Conservation (phyloP, 2,888 invertebrate species). For the Neria commutata region DNA sequence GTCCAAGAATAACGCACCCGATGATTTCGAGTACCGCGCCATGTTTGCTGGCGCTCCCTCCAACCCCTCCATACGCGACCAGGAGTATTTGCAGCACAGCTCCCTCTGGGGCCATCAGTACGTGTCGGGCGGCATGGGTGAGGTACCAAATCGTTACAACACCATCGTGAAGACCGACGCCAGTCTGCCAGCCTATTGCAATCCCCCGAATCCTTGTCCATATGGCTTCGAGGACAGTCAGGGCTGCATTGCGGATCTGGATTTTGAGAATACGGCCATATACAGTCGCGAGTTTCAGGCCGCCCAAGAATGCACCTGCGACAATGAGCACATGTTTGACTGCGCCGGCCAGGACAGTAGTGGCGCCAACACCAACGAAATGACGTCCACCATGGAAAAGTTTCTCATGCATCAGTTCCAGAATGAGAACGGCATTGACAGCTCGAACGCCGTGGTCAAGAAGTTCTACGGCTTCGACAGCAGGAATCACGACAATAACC, state of each 20-base stretch:
- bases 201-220: slow-evolving; percentile 99
- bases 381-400: slow-evolving; percentile 70
- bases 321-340: slow-evolving; percentile 96
- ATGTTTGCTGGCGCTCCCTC: slow-evolving; percentile 70
- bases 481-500: slow-evolving; percentile 78
- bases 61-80: slow-evolving; percentile 82
- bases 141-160: slow-evolving; percentile 62
- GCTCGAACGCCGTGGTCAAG: slow-evolving; percentile 74
- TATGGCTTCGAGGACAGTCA: slow-evolving; percentile 80
- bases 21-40: slow-evolving; percentile 76
- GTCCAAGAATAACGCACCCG: slow-evolving; percentile 66
- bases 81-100: slow-evolving; percentile 84
- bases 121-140: slow-evolving; percentile 78
- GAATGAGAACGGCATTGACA: slow-evolving; percentile 62
- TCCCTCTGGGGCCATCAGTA: slow-evolving; percentile 79
- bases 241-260: slow-evolving; percentile 89
- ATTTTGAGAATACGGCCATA: slow-evolving; percentile 93
- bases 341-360: slow-evolving; percentile 69
- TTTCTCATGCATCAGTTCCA: slow-evolving; percentile 66
- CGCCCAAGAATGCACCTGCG: slow-evolving; percentile 95
- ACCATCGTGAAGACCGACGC: slow-evolving; percentile 87
- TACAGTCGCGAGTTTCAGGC: slow-evolving; percentile 93
- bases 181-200: slow-evolving; percentile 95
- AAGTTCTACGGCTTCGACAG: slow-evolving; percentile 67
- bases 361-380: slow-evolving; percentile 46